Evolutionary conservation across 2,113 vertebrate genomes (phyloP).

Genomic region (Pardalotus punctatus): DNA sequence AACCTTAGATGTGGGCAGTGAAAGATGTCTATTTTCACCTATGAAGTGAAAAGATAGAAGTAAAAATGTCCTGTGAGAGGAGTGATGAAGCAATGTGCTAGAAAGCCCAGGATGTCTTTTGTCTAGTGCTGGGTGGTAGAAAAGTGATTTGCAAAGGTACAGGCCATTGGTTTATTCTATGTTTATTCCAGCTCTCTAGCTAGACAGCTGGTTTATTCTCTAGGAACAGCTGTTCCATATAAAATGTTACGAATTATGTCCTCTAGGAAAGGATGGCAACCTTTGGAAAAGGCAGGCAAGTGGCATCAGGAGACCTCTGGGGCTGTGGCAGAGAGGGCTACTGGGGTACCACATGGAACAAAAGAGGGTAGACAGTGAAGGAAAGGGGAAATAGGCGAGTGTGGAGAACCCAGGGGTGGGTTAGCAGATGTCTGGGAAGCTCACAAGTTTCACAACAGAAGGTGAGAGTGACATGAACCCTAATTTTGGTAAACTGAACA

Average conservation of each 20-base stretch:
- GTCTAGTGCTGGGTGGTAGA: background rate
- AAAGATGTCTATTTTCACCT: background rate
- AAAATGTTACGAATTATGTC: background rate
- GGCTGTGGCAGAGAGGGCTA: background rate
- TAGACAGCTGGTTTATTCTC: background rate
- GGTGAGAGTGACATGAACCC: background rate
- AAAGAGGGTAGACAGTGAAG: background rate
- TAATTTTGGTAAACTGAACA: background rate
- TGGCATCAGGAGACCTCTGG: fast-evolving
- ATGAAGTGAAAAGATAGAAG: background rate
- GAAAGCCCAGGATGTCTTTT: background rate
- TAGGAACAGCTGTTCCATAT: background rate
- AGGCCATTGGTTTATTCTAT: background rate
- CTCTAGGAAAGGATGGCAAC: background rate
- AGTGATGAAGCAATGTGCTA: background rate
- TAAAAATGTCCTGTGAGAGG: background rate
- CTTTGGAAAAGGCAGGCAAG: background rate
- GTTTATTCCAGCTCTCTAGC: background rate
- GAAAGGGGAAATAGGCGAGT: background rate
- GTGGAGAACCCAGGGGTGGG: fast-evolving
- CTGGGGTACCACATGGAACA: background rate
- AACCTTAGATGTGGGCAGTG: background rate
- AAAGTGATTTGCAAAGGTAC: background rate
- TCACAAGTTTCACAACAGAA: background rate
- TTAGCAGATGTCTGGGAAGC: background rate